Base-by-base conservation (phyloP, 2,113 vertebrate species). In the Camelus bactrianus region DNA sequence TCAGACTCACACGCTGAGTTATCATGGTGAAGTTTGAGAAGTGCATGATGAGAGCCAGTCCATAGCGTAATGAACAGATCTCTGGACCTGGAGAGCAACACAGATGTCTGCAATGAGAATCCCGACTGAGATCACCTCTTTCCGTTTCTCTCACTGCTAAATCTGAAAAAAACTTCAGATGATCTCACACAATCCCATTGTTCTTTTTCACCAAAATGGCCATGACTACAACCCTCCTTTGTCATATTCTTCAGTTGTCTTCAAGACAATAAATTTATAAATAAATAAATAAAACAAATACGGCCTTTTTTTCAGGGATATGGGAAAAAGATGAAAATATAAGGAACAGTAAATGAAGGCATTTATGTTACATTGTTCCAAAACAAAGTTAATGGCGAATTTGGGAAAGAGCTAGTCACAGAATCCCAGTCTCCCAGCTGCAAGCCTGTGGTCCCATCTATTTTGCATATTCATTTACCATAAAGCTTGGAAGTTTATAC, bases 21-120 rank as follows among this genome's bases (percentile, higher is more conserved):
- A 99, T 99, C 77, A 99, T 98, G 69, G 99, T 95, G 16, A 99
- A 89, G 87, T 99, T 99, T 5, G 99, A 99, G 3, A 99, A 28
- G 96, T 99, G 99, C 99, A 99, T 99, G 96, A 99, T 96, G 93
- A 98, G 0, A 83, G 99, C 99, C 96, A 99, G 98, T 88, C 98
- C 98, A 75, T 98, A 98, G 76, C 99, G 99, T 4, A 98, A 89
- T 0, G 99, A 99, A 97, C 99, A 99, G 98, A 95, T 76, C 5
- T 75, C 75, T 26, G 88, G 2, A 58, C 73, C 98, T 95, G 87
- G 56, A 38, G 30, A 62, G 35, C 11, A 1, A 6, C 9, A 76
- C 16, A 79, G 50, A 70, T 6, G 48, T 20, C 20, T 4, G 3
- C 12, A 6, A 1, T 84, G 52, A 85, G 26, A 22, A 50, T 79